Percentiles rank a stretch among this genome's conserved stretches.
phyloP scores from a whole-genome alignment of 2,888 invertebrate genomes.

The Saturnia japonica region DNA sequence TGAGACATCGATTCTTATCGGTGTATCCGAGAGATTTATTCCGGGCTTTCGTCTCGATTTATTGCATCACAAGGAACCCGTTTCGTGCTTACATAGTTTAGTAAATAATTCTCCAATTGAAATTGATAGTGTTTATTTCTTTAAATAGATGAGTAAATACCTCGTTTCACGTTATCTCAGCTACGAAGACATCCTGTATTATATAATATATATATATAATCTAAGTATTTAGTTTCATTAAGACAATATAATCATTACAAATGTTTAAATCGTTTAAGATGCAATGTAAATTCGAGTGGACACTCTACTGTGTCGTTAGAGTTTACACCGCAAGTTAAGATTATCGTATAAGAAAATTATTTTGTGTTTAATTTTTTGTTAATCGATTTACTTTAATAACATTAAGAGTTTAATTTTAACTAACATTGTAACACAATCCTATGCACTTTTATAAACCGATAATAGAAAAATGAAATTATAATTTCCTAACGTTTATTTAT shows the following conservation, averaged over 20 bases:
- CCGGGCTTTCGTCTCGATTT: constrained; percentile 73
- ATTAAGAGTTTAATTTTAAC: background rate
- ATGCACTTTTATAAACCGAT: too few species aligned
- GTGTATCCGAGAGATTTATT: constrained; percentile 75
- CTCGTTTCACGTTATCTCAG: constrained; percentile 69
- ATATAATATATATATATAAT: constrained; percentile 68
- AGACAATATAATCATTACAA: constrained; percentile 48
- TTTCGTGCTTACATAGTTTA: constrained; percentile 77
- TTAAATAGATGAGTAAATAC: constrained; percentile 81
- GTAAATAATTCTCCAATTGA: constrained; percentile 75
- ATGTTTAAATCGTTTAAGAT: constrained; percentile 26
- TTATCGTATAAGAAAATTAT: background rate
- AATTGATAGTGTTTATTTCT: constrained; percentile 77
- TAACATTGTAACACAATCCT: background rate
- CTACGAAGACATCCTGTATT: constrained; percentile 66
- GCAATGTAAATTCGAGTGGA: background rate
- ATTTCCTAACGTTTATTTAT: too few species aligned
- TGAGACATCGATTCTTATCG: constrained; percentile 81
- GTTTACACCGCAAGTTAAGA: background rate
- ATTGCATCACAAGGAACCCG: constrained; percentile 75
- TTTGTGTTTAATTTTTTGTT: background rate
- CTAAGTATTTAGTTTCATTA: constrained; percentile 68
- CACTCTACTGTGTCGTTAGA: background rate
- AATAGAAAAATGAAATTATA: too few species aligned
- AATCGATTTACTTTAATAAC: background rate